These are phyloP conservation scores for Dicerorhinus sumatrensis DNA, from an alignment of 2,113 vertebrate genomes.

Conservation along the genomic window DNA sequence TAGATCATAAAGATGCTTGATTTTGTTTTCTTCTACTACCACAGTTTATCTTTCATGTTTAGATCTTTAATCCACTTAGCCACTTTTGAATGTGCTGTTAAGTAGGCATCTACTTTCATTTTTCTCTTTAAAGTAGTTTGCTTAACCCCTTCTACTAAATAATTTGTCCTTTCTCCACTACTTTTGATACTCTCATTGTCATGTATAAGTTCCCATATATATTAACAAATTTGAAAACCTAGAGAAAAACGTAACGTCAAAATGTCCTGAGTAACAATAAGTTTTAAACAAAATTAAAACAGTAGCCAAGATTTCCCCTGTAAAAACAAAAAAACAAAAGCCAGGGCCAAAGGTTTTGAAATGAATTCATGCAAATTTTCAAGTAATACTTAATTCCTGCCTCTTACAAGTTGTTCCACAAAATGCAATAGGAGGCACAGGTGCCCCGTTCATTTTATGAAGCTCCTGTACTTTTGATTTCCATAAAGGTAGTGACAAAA, in stretches of 20 bases:
- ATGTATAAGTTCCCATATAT: background rate
- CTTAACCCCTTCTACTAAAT: background rate
- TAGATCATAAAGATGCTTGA: background rate
- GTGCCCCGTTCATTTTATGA: background rate
- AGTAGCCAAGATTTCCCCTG: background rate
- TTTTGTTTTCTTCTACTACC: background rate
- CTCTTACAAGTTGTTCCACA: background rate
- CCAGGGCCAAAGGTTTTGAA: background rate
- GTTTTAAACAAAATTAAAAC: background rate
- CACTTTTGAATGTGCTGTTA: background rate
- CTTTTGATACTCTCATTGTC: background rate
- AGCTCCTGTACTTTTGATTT: background rate
- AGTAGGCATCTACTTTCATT: background rate
- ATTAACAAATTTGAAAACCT: background rate
- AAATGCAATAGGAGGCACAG: background rate
- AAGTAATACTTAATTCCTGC: background rate
- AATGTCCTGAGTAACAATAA: background rate
- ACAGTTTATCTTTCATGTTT: background rate
- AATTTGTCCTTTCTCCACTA: background rate
- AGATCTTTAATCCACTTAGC: background rate
- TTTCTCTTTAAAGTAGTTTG: background rate
- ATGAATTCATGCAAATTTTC: background rate
- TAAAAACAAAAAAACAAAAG: background rate
- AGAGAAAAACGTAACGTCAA: background rate
- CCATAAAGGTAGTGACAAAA: background rate